phyloP scores from a whole-genome alignment of 2,113 vertebrate species.

The Cephalopholis sonnerati region DNA sequence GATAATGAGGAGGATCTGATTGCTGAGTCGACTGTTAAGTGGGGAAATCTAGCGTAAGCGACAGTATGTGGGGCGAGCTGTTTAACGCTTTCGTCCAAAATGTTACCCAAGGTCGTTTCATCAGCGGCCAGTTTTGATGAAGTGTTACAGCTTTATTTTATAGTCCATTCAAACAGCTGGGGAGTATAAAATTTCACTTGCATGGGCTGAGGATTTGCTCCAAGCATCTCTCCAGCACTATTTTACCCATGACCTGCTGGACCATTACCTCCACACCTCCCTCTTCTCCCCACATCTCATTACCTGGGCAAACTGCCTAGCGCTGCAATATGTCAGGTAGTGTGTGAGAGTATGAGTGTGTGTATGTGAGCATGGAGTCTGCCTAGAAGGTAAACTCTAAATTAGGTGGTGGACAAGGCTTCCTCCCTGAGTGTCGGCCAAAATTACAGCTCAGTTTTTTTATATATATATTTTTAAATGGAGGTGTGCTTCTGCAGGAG shows the following conservation, averaged over 20 bases:
- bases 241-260: conserved; percentile 56
- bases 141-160: conserved; percentile 36
- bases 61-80: background rate
- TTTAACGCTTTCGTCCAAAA: background rate
- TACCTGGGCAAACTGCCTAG: conserved; percentile 71
- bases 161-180: conserved; percentile 45
- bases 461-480: background rate
- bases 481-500: conserved; percentile 35
- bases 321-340: conserved; percentile 64
- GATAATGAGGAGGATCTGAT: conserved; percentile 9
- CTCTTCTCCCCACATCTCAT: conserved; percentile 40
- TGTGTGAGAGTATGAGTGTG: background rate
- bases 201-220: conserved; percentile 33
- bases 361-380: conserved; percentile 6
- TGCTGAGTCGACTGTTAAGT: background rate
- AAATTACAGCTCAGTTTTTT: conserved; percentile 25
- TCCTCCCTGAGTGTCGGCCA: conserved; percentile 49
- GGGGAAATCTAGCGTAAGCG: background rate
- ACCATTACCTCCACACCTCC: conserved; percentile 19
- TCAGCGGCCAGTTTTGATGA: conserved; percentile 16
- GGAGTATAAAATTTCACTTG: conserved; percentile 28
- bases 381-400: conserved; percentile 66
- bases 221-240: conserved; percentile 19
- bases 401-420: conserved; percentile 58
- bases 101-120: conserved; percentile 24